Base-by-base conservation (phyloP, 2,113 vertebrate genomes). In the Candoia aspera region DNA sequence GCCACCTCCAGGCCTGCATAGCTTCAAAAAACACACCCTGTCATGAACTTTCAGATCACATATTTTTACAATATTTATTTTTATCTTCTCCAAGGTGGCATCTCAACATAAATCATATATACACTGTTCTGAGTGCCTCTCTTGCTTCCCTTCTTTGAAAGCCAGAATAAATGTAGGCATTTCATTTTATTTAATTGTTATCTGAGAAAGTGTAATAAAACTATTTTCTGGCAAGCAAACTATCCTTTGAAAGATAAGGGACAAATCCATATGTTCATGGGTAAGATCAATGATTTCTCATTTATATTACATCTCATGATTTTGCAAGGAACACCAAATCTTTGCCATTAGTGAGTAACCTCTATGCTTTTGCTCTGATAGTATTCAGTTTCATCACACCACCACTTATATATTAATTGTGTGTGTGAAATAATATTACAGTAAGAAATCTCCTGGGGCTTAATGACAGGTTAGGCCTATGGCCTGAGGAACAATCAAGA, bases 371-470 rank as follows among this genome's bases (percentile, higher is more conserved):
- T 88, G 10, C 86, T 83, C 55, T 57, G 19, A 6, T 58, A 26
- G 53, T 53, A 21, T 33, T 42, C 12, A 33, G 17, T 12, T 53
- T 6, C 46, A 3, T 86, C 49, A 53, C 0, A 2, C n/a, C 88
- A 84, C 1, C 90, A 94, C n/a, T 84, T 88, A 46, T 26, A 84
- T 55, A 73, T 88, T 85, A 23, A 26, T 91, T 95, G 90, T 62
- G 1, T 89, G 92, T 88, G 29, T 92, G 0, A 86, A 93, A 85
- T 53, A 90, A 68, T 58, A 46, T 9, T 94, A 95, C 46, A 2
- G 29, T 6, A 73, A 90, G 49, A 0, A 2, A 88, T 91, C 95
- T 96, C 92, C 42, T 90, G 13, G 84, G n/a, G 93, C 91, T 91
- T 90, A 93, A 46, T 90, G 2, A 64, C 64, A 87, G 92, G 29